A percentile compares a stretch with the other conserved stretches of the same genome.
Evolutionary conservation across 1,140 invertebrate genomes (phyloP).

Genomic region (Galleria mellonella): DNA sequence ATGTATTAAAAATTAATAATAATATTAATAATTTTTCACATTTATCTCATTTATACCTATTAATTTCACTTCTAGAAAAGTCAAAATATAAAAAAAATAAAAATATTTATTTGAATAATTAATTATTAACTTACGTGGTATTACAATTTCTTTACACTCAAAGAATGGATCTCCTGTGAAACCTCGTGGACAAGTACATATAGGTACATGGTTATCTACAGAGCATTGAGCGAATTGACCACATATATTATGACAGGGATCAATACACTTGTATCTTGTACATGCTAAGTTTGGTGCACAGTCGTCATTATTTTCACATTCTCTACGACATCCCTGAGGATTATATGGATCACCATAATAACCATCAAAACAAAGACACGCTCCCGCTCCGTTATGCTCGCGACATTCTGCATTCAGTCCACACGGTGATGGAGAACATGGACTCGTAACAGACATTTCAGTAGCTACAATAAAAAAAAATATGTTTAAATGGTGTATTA

Average conservation of each 20-base stretch:
- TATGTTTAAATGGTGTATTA: no score
- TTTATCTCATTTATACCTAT: no score
- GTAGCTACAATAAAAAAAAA: slow-evolving; percentile 43
- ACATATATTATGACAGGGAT: slow-evolving; percentile 85
- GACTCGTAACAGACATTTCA: slow-evolving; percentile 71
- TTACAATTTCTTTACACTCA: slow-evolving; percentile 79
- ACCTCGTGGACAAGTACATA: slow-evolving; percentile 83
- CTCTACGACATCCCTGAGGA: slow-evolving; percentile 80
- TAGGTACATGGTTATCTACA: slow-evolving; percentile 82
- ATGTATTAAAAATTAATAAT: no score
- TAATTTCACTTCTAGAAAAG: no score
- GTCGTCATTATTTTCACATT: slow-evolving; percentile 85
- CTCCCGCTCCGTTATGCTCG: slow-evolving; percentile 79
- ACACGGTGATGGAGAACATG: slow-evolving; percentile 82
- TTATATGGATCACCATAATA: slow-evolving; percentile 83
- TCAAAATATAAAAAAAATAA: no score
- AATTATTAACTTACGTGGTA: slow-evolving; percentile 65
- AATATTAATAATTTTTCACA: no score
- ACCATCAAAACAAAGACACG: slow-evolving; percentile 81
- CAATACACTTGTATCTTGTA: slow-evolving; percentile 83
- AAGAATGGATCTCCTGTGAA: slow-evolving; percentile 88
- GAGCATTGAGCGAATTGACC: slow-evolving; percentile 84
- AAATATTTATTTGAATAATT: no score
- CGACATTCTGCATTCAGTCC: slow-evolving; percentile 81
- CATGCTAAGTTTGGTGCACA: slow-evolving; percentile 82